Conservation (phyloP, 2,113 vertebrate species). For the Cardinalis cardinalis region DNA sequence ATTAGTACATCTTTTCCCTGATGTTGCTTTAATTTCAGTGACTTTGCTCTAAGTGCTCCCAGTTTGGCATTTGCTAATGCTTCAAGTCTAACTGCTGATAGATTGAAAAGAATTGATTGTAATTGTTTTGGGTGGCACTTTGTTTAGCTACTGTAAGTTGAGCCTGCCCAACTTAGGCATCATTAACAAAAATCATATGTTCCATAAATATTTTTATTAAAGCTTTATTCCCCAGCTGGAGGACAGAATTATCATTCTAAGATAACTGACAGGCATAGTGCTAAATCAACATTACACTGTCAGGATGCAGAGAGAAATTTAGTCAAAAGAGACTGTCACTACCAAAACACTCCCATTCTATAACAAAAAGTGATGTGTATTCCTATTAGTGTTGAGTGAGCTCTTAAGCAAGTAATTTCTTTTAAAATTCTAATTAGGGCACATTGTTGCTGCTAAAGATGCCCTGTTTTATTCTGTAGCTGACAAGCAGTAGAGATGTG, state of each 20-base stretch:
- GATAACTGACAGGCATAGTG: constrained; percentile 32
- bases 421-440: constrained; percentile 7
- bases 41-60: neutral
- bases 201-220: constrained; percentile 56
- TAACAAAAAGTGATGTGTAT: neutral
- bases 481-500: neutral
- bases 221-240: constrained; percentile 28
- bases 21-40: neutral
- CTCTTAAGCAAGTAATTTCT: constrained; percentile 13
- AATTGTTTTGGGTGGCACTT: neutral
- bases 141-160: neutral
- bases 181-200: neutral
- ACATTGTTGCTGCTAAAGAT: neutral
- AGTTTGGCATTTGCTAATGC: neutral
- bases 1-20: neutral
- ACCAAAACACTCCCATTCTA: neutral
- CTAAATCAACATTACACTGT: constrained; percentile 28
- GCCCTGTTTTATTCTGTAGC: neutral
- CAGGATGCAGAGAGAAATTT: constrained; percentile 24
- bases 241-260: constrained; percentile 17
- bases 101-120: neutral
- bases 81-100: neutral
- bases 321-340: constrained; percentile 36
- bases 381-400: neutral
- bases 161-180: neutral